Base-by-base conservation (phyloP, 1,140 invertebrate genomes). In the Luehdorfia chinensis region DNA sequence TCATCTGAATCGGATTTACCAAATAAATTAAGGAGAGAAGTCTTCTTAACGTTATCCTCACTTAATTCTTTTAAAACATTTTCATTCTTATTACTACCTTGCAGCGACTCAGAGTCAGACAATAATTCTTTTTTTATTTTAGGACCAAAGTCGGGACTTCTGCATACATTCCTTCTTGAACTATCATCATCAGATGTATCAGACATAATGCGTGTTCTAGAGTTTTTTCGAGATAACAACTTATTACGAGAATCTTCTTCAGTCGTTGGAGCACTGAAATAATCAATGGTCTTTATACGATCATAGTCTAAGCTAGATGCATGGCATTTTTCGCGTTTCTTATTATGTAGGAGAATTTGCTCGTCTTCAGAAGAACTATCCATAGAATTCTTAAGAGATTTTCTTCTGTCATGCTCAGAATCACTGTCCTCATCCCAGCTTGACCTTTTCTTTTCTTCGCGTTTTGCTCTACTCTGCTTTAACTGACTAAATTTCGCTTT, bases 401-500 rank as follows among this genome's bases (percentile, higher is more conserved):
- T 87, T 43, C 76, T 80, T 46, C 76, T 65, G n/a, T 87, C 80
- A 45, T 81, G 59, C 15, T 90, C 89, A 4, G 91, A 90, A 59
- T 92, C 89, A 47, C 92, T 93, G 33, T 94, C 94, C 49, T 95
- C 94, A 66, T 96, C 94, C 90, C 94, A 95, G 14, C 94, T 96
- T 3, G 94, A 95, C 48, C 94, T 90, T 76, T 96, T 96, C 88
- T 96, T 96, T 75, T 95, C 94, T 76, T 95, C 93, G 9, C 93
- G 88, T 74, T 95, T 94, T 0, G 94, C 94, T 50, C 95, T 88
- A 70, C 94, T 94, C 74, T 96, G 93, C 71, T 97, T 96, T 23
- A 97, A 73, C 64, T 95, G 93, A 62, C 92, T 94, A 67, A 97
- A 96, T 80, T 96, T 96, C 11, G 96, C 94, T 75, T 96, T 95